Evolutionary conservation across 2,888 invertebrate species (phyloP).

Genomic region (Callosobruchus maculatus): DNA sequence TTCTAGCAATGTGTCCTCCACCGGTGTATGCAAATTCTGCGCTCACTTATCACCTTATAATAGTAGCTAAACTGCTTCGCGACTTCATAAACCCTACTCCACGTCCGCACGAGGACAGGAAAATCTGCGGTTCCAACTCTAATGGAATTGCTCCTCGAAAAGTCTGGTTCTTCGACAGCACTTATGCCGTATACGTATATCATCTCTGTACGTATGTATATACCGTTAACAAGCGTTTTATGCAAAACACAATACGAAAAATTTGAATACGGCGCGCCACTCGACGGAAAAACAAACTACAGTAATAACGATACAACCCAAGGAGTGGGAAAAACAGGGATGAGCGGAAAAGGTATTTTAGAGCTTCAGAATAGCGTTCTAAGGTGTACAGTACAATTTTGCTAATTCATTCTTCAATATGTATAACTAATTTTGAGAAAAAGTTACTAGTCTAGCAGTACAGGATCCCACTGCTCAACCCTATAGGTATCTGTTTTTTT

Average conservation of each 20-base stretch:
- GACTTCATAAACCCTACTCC: neutral
- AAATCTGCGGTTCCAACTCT: neutral
- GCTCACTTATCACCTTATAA: neutral
- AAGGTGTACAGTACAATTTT: too few species aligned
- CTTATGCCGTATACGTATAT: neutral
- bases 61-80: neutral
- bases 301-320: neutral
- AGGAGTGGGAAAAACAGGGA: neutral
- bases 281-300: neutral
- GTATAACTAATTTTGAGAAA: too few species aligned
- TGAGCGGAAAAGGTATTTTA: neutral
- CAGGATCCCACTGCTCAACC: too few species aligned
- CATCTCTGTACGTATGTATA: neutral
- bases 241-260: neutral
- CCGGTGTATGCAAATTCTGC: neutral
- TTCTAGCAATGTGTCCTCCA: too few species aligned
- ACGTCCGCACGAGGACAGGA: neutral
- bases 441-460: too few species aligned
- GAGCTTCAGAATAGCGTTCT: neutral
- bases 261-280: neutral
- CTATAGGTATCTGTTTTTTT: too few species aligned
- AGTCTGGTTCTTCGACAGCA: neutral
- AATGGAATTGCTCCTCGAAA: neutral
- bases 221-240: neutral
- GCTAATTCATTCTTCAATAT: too few species aligned